phyloP scores from a whole-genome alignment of 2,113 vertebrate genomes.

The Eretmochelys imbricata region DNA sequence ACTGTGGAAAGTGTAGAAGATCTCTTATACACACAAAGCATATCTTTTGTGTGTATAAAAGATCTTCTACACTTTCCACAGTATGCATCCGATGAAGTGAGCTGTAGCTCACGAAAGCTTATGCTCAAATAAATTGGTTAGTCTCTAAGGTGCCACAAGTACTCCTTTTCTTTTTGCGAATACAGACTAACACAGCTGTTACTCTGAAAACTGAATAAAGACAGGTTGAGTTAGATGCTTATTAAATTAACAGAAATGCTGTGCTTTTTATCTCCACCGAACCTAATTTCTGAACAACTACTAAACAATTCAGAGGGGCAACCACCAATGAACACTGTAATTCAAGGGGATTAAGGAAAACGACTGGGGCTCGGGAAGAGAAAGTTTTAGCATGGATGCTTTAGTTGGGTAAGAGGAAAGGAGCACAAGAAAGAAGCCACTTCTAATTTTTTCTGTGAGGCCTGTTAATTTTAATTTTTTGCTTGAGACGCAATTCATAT shows the following conservation, averaged over 20 bases:
- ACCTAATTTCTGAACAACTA: background rate
- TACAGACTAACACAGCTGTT: no score
- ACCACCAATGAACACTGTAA: background rate
- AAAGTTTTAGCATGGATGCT: background rate
- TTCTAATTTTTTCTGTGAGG: background rate
- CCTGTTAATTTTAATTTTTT: background rate
- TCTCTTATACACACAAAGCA: no score
- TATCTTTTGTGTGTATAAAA: no score
- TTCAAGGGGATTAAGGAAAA: background rate
- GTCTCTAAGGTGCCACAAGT: no score
- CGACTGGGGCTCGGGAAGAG: background rate
- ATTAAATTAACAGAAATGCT: background rate
- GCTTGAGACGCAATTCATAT: background rate
- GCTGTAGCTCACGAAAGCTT: no score
- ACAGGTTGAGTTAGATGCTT: background rate
- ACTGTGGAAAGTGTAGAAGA: no score
- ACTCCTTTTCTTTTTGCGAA: no score
- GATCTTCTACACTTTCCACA: no score
- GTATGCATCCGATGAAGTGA: no score
- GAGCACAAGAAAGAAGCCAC: background rate
- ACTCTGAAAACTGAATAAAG: background rate
- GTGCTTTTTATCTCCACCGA: background rate
- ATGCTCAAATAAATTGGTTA: no score
- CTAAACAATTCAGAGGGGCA: accelerated
- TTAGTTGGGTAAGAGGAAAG: background rate